These are phyloP conservation scores for Corythornis cristatus DNA, from an alignment of 2,113 vertebrate species.

Conservation along the genomic window DNA sequence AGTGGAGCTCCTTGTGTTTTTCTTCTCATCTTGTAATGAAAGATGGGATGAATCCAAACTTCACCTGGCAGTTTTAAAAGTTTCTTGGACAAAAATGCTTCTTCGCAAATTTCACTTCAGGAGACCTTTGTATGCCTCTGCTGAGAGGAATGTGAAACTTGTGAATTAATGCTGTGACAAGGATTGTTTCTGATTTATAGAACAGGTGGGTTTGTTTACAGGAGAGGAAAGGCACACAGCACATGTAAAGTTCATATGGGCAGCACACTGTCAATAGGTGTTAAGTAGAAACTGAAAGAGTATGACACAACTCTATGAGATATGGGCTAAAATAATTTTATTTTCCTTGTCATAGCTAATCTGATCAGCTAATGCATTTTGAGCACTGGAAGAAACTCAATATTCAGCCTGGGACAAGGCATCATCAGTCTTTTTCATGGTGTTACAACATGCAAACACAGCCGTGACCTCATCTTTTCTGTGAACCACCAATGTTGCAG, in stretches of 20 bases:
- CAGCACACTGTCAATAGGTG: not conserved
- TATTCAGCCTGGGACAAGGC: not conserved
- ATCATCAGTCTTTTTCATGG: not conserved
- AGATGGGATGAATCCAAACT: not conserved
- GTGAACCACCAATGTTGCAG: not conserved
- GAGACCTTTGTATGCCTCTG: not conserved
- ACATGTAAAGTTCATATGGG: not conserved
- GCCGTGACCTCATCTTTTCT: not conserved
- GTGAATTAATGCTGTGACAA: not conserved
- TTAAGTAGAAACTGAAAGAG: not conserved
- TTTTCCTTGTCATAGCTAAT: not conserved
- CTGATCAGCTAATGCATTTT: not conserved
- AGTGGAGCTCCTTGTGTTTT: not conserved
- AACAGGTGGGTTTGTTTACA: not conserved
- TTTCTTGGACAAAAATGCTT: not conserved
- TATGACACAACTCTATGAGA: not conserved
- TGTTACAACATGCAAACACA: not conserved
- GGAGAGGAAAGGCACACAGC: not conserved
- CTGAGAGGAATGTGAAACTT: not conserved
- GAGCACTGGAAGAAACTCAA: not conserved
- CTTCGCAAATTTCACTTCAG: not conserved
- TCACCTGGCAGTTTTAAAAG: not conserved
- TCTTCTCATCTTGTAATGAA: not conserved
- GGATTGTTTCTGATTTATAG: not conserved
- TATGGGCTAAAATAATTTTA: not conserved